Base-by-base conservation (phyloP, 2,797 vertebrate species). In the Ctenochaetus hawaiiensis region DNA sequence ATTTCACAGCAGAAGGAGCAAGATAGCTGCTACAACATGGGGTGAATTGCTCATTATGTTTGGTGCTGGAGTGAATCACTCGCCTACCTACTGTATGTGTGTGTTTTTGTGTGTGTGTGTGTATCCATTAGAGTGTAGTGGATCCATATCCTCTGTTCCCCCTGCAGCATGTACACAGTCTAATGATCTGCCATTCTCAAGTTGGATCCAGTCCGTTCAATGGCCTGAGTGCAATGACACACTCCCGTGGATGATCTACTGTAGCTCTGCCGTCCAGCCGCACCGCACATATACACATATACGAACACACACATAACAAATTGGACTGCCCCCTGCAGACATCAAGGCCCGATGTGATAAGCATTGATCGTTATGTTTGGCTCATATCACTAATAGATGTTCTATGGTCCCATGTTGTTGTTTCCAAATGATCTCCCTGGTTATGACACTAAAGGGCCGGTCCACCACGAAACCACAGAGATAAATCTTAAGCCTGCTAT, bases 351-450 rank as follows among this genome's bases (percentile, higher is more conserved):
- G 67, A 84, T 79, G 73, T 83, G 80, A 89, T 90, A 85, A 90
- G 79, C 82, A 91, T 92, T 78, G 90, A 94, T 91, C 34, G 30
- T 23, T 53, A 71, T 73, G 72, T 87, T 90, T 3, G 37, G 70
- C 75, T 92, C 82, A 77, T 79, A 80, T 78, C 77, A 75, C 84
- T 85, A 89, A 90, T 85, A 81, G 80, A 87, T 78, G 77, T 80
- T 72, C 72, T 69, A 30, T 56, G 52, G 66, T 51, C 64, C 71
- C 9, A 20, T 60, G 67, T 61, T 41, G 22, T 54, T 67, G 59
- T 86, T 82, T 87, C 79, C 84, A 80, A 90, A 93, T 86, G 75
- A 82, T 90, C 85, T 75, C 60, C 44, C 66, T 48, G 73, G 76
- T 88, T 86, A 81, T 87, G 79, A 81, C 82, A 85, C 78, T 76